Conservation (phyloP, 1,140 invertebrate species). For the Panagrolaimus sp. region DNA sequence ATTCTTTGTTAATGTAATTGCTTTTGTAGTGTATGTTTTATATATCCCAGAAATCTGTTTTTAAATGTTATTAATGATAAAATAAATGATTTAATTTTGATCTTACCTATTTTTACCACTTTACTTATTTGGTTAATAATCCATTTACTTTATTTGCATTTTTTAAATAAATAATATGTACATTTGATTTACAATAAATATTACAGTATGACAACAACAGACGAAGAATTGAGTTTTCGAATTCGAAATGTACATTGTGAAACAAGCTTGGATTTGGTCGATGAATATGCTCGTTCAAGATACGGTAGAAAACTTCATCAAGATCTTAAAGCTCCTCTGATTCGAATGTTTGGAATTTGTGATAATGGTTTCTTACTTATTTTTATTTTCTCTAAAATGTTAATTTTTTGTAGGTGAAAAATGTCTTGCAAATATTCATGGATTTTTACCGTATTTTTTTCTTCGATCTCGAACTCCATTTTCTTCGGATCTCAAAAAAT, state of each 20-base stretch:
- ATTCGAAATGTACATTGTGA: constrained; percentile 16
- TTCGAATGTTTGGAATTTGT: constrained; percentile 32
- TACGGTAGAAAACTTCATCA: neutral
- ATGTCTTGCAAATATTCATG: constrained; percentile 84
- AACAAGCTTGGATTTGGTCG: constrained; percentile 20
- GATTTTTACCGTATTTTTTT: constrained; percentile 89
- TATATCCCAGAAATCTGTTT: neutral
- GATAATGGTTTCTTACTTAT: constrained; percentile 20
- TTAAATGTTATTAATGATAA: no score
- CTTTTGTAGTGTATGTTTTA: neutral
- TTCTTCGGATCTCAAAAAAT: neutral
- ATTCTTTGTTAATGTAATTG: no score
- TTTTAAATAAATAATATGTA: no score
- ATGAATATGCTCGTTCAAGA: constrained; percentile 14
- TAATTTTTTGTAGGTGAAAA: constrained; percentile 73
- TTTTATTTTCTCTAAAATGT: neutral
- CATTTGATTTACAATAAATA: no score
- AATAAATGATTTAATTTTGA: no score
- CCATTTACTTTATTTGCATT: no score
- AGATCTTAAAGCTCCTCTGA: constrained; percentile 14
- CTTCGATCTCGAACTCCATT: constrained; percentile 63
- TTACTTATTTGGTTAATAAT: no score
- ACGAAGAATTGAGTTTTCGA: neutral
- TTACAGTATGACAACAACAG: no score
- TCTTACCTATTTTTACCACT: no score